Evolutionary conservation across 2,888 invertebrate species (phyloP).

Genomic region (Xylocampa areola): DNA sequence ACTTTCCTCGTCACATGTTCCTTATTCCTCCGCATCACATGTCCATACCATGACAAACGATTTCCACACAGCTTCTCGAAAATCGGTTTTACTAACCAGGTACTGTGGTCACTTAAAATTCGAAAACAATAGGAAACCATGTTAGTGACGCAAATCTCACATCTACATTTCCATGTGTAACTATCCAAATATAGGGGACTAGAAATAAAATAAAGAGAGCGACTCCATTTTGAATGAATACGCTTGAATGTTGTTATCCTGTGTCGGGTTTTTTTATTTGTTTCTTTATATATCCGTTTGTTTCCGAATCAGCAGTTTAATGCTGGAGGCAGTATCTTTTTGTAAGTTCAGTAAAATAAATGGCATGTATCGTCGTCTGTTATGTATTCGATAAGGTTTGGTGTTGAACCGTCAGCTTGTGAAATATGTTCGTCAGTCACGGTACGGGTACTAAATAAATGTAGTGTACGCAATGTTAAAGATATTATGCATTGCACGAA

Average conservation of each 20-base stretch:
- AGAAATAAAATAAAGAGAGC: constrained; percentile 23
- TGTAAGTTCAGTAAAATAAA: constrained; percentile 33
- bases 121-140: constrained; percentile 12
- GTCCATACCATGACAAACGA: too few species aligned
- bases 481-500: too few species aligned
- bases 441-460: constrained; percentile 9
- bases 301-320: constrained; percentile 40
- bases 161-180: constrained; percentile 28
- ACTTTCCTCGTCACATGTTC: too few species aligned
- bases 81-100: constrained; percentile 9
- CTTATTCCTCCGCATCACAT: too few species aligned
- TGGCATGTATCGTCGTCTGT: constrained; percentile 36
- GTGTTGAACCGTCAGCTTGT: constrained; percentile 12
- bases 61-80: too few species aligned
- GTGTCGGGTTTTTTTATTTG: constrained; percentile 17
- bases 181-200: constrained; percentile 28
- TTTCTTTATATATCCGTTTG: constrained; percentile 24
- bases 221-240: constrained; percentile 34
- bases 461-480: too few species aligned
- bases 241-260: constrained; percentile 11
- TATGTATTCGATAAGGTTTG: constrained; percentile 1
- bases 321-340: constrained; percentile 15
- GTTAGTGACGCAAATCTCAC: constrained; percentile 6
- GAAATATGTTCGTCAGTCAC: constrained; percentile 7
- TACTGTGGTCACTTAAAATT: constrained; percentile 10